phyloP scores from a whole-genome alignment of 1,140 invertebrate species.

The Bombus ignitus region DNA sequence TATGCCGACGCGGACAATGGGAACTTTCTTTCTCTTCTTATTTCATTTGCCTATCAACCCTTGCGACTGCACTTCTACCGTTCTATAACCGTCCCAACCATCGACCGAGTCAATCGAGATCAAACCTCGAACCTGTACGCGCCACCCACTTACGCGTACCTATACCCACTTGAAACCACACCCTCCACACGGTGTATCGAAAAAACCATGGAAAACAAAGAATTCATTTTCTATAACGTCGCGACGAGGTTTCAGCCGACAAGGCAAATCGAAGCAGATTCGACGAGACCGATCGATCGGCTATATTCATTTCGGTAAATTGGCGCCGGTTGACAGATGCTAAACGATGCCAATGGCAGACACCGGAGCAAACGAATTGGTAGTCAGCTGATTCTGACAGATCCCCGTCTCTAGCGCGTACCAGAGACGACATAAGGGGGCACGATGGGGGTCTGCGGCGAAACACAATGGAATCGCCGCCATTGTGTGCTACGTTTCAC shows the following conservation, averaged over 20 bases:
- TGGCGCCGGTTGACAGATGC: constrained; percentile 57
- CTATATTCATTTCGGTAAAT: constrained; percentile 40
- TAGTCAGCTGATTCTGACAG: constrained; percentile 71
- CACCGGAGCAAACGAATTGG: constrained; percentile 55
- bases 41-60: background rate
- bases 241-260: background rate
- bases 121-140: background rate
- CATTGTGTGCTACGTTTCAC: constrained; percentile 48
- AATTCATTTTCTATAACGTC: background rate
- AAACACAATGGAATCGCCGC: constrained; percentile 52
- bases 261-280: background rate
- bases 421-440: background rate
- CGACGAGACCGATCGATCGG: constrained; percentile 24
- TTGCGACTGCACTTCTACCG: background rate
- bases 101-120: background rate
- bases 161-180: background rate
- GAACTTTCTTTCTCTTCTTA: background rate
- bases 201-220: background rate
- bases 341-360: constrained; percentile 20
- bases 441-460: background rate
- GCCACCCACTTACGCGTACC: background rate
- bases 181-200: background rate
- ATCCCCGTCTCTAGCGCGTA: constrained; percentile 34
- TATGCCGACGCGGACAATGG: background rate
- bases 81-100: background rate